These are phyloP conservation scores for Donacobius atricapilla DNA, from an alignment of 2,113 vertebrate species.

Conservation along the genomic window DNA sequence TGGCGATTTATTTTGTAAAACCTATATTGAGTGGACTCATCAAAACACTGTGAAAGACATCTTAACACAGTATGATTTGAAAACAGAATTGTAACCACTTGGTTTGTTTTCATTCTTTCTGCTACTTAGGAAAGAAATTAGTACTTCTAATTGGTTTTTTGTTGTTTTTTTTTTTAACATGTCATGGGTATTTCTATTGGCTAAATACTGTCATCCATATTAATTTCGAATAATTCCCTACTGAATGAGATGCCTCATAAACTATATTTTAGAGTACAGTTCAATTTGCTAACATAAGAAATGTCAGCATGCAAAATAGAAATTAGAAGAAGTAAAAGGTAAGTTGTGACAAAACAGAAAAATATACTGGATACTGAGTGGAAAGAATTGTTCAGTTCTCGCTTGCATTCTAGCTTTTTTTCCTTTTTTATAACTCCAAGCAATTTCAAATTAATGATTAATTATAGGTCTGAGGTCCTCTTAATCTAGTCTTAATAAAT, in stretches of 20 bases:
- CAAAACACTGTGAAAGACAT: not conserved
- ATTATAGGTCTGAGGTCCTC: not conserved
- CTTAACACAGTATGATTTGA: not conserved
- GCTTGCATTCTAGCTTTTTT: rapidly evolving
- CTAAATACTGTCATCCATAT: not conserved
- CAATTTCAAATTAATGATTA: not conserved
- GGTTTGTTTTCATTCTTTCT: not conserved
- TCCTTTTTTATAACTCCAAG: not conserved
- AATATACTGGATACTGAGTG: rapidly evolving
- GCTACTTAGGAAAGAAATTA: not conserved
- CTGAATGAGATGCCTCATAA: not conserved
- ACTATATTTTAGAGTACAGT: not conserved
- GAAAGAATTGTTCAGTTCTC: not conserved
- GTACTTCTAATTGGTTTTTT: not conserved
- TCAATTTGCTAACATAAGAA: not conserved
- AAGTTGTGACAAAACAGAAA: not conserved
- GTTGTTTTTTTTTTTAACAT: not conserved
- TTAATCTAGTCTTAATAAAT: not conserved
- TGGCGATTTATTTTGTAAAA: not conserved
- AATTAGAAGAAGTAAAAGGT: not conserved
- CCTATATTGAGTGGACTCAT: not conserved
- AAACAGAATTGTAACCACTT: not conserved
- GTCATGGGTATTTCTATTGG: not conserved
- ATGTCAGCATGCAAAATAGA: not conserved
- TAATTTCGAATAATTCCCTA: not conserved